A percentile compares a stretch with the other conserved stretches of the same genome.
These are phyloP conservation scores for Rhyacichthys aspro DNA, from an alignment of 2,797 vertebrate species.

Conservation along the genomic window DNA sequence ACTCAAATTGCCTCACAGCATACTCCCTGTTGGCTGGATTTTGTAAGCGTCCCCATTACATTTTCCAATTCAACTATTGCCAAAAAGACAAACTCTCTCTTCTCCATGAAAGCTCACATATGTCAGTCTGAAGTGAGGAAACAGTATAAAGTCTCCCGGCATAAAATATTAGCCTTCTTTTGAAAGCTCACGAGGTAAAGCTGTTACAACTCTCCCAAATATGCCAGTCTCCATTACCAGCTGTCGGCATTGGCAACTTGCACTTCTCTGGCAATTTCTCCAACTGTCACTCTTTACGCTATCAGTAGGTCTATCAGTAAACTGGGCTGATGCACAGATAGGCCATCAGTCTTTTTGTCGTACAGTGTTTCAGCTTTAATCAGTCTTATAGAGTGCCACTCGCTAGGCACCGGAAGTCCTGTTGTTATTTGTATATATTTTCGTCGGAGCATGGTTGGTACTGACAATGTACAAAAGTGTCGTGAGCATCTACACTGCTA, in stretches of 20 bases:
- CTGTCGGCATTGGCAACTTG: constrained; percentile 29
- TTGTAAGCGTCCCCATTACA: constrained; percentile 10
- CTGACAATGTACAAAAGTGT: not conserved
- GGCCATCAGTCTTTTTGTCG: constrained; percentile 16
- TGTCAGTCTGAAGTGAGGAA: constrained; percentile 24
- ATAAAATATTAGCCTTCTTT: constrained; percentile 35
- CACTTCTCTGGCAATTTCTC: constrained; percentile 39
- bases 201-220: constrained; percentile 44
- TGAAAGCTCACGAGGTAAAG: constrained; percentile 18
- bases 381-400: constrained; percentile 10
- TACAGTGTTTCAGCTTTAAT: constrained; percentile 22
- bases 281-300: constrained; percentile 40
- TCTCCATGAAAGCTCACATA: not conserved
- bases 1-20: not conserved
- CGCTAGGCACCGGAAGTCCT: not conserved
- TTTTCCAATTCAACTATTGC: constrained; percentile 9
- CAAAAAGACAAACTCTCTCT: constrained; percentile 3
- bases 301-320: constrained; percentile 26
- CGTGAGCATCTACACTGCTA: constrained; percentile 10
- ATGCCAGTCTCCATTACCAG: constrained; percentile 47
- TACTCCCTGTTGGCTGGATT: not conserved
- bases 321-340: constrained; percentile 19
- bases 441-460: not conserved
- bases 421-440: not conserved
- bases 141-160: constrained; percentile 15